These are phyloP conservation scores for Gandaritis pyraliata DNA, from an alignment of 2,888 invertebrate genomes.

Conservation along the genomic window DNA sequence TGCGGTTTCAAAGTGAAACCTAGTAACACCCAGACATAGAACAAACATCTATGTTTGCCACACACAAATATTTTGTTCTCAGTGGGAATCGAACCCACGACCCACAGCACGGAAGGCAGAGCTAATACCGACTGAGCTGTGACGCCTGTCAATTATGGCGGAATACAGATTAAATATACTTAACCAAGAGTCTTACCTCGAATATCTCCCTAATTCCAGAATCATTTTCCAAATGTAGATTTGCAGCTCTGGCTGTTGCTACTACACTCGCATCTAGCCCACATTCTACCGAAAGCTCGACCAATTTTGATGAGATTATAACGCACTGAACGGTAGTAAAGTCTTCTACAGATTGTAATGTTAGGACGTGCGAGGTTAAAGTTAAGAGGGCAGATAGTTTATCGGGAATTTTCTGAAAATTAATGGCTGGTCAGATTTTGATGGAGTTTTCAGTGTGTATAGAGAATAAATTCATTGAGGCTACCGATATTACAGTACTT, in stretches of 20 bases:
- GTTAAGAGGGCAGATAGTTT: slow-evolving; percentile 16
- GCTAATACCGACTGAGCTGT: too few species aligned
- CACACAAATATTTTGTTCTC: too few species aligned
- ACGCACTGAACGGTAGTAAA: slow-evolving; percentile 5
- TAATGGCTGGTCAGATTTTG: neutral
- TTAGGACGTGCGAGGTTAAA: slow-evolving; percentile 23
- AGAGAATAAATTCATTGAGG: neutral
- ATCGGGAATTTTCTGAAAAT: slow-evolving; percentile 26
- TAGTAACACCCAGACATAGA: too few species aligned
- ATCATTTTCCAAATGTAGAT: neutral
- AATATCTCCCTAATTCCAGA: neutral
- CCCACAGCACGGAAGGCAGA: too few species aligned
- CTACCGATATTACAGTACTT: neutral
- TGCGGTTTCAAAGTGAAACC: too few species aligned
- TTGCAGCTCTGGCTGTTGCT: slow-evolving; percentile 6
- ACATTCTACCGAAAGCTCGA: slow-evolving; percentile 15
- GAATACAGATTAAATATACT: too few species aligned
- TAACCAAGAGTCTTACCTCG: too few species aligned
- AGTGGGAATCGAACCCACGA: too few species aligned
- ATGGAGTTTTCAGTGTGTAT: neutral
- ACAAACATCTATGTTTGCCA: too few species aligned
- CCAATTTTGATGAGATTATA: slow-evolving; percentile 15
- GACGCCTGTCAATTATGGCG: too few species aligned
- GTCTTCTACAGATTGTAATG: slow-evolving; percentile 15
- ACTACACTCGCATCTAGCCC: slow-evolving; percentile 15